Base-by-base conservation (phyloP, 2,113 vertebrate species). In the Macquaria ambigua region DNA sequence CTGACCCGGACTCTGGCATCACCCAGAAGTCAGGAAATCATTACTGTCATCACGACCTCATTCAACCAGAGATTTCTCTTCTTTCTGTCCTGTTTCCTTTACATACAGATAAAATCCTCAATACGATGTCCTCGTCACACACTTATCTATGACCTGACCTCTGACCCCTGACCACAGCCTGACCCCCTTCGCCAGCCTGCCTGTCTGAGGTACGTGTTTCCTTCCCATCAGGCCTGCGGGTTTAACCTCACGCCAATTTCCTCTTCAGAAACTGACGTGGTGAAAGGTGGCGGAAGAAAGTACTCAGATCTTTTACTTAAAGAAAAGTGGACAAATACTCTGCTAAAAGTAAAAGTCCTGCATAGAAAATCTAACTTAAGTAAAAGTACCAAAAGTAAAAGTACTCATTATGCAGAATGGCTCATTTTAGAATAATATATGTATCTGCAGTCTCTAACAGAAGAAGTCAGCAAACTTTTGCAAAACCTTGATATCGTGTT, bases 41-140 rank as follows among this genome's bases (percentile, higher is more conserved):
- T 39, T 7, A 12, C 67, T 46, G 18, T 34, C 37, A 58, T 9
- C 34, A 34, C 34, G 66, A 69, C 15, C 21, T 71, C 63, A 15
- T 1, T 50, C 55, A 39, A 5, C 0, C 46, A 3, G 43, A 43
- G 20, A 52, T 37, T 12, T 52, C 6, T 2, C 5, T 61, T 50
- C 23, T 21, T 53, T 73, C 25, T 55, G 52, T 79, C 25, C 43
- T 21, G 70, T 67, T 85, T 90, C 71, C 61, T 73, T 61, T 18
- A 20, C 41, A 11, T 20, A 21, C 61, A 52, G 25, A 87, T 67
- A 76, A 31, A 28, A 39, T 55, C 50, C 37, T 25, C 43, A 14
- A 1, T n/a, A 9, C 15, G 18, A 46, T 12, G 43, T 8, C 76
- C 50, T 66, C 31, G 1, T 72, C 31, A 2, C n/a, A 9, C 50